A percentile compares a stretch with the other conserved stretches of the same genome.
These are phyloP conservation scores for Epinotia bilunana DNA, from an alignment of 2,888 invertebrate species.

Conservation along the genomic window DNA sequence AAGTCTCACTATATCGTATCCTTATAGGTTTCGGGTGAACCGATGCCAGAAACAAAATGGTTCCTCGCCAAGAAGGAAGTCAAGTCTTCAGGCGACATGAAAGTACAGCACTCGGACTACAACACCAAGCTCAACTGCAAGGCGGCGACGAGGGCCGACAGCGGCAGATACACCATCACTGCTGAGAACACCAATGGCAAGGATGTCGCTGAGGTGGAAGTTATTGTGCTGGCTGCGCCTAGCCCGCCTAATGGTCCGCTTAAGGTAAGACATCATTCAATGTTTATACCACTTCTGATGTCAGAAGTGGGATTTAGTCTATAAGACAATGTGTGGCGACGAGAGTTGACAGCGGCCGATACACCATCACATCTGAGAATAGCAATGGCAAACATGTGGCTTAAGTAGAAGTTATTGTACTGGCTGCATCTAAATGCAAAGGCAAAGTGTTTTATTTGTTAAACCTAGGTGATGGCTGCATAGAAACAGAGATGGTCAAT, in stretches of 20 bases:
- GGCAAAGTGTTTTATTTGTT: too few species aligned
- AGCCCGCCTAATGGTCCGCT: slow-evolving; percentile 96
- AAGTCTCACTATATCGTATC: background rate
- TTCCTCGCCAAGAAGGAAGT: slow-evolving; percentile 91
- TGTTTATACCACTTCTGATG: background rate
- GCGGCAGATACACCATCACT: slow-evolving; percentile 95
- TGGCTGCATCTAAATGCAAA: slow-evolving; percentile 89
- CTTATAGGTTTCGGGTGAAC: slow-evolving; percentile 90
- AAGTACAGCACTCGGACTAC: slow-evolving; percentile 92
- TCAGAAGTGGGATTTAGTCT: background rate
- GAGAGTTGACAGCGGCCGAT: slow-evolving; percentile 94
- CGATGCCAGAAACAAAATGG: slow-evolving; percentile 97
- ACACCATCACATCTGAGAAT: slow-evolving; percentile 96
- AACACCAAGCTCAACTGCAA: slow-evolving; percentile 93
- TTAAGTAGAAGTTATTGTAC: slow-evolving; percentile 94
- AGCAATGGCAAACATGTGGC: slow-evolving; percentile 97
- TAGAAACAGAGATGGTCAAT: background rate
- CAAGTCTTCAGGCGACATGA: slow-evolving; percentile 88
- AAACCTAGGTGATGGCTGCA: too few species aligned
- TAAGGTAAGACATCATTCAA: slow-evolving; percentile 82
- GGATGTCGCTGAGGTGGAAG: slow-evolving; percentile 96
- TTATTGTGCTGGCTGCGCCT: slow-evolving; percentile 94
- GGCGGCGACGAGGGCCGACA: slow-evolving; percentile 92
- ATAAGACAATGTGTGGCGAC: slow-evolving; percentile 78
- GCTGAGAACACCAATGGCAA: slow-evolving; percentile 98